Evolutionary conservation across 2,797 vertebrate species (phyloP), one percentile per base, ranked within the genome.

Genomic region (Petrocephalus schoutedeni): DNA sequence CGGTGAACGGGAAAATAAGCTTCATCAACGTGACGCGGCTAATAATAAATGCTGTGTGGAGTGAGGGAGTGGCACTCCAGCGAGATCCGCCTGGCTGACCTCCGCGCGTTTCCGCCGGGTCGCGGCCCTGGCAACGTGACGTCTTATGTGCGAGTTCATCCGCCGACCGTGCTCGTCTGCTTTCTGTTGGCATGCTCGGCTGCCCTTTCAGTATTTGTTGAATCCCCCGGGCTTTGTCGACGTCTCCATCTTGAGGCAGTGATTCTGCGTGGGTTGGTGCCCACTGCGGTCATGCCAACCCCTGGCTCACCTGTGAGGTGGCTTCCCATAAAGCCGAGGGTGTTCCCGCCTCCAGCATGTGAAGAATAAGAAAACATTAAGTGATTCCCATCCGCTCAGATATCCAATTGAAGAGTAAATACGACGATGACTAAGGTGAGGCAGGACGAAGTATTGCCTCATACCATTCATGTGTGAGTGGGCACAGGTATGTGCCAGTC

Each of bases 381-480:
- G 89, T 85, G 88, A 10, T 89, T 91, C 86, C 41, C 80, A 88
- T 45, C 45, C 10, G 88, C 14, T 87, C 80, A 87, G 45, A 86
- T 88, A 89, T 91, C 88, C 64, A 28, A 36, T 71, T 87, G 16
- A 58, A 67, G 87, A 45, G 77, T 41, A 90, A 82, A 88, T 57
- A 32, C 84, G 16, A 21, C 23, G 36, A 71, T 77, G 58, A 23
- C 85, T 88, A 80, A 87, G 88, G 87, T 89, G 89, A 88, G 74
- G 0, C 0, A 84, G 49, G 10, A 4, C 3, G 21, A 49, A 83
- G 77, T 4, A 6, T 45, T 23, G 45, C n/a, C 90, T 89, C 87
- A 82, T 89, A 88, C 90, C 91, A 92, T 93, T 93, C 92, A 93
- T 93, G 92, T 89, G 84, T 86, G 84, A 86, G 56, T 86, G 53